Base-by-base conservation (phyloP, 2,888 invertebrate genomes). In the Ophion slaviceki region DNA sequence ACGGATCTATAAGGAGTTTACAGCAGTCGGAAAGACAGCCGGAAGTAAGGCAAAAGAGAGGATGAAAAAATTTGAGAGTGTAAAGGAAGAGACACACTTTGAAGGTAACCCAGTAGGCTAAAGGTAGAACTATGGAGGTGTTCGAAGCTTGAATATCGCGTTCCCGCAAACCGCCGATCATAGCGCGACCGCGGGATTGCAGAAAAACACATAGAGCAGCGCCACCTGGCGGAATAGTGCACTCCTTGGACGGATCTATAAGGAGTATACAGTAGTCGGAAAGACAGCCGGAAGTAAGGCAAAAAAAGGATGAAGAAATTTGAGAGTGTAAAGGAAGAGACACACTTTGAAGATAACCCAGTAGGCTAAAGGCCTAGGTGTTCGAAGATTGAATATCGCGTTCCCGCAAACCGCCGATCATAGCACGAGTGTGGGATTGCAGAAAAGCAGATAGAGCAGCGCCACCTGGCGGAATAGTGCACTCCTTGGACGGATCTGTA, bases 221-320 rank as follows among this genome's bases (percentile, higher is more conserved):
- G 36, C 61, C 75, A 40, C 53, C 66, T 68, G 20, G 36, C n/a
- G 70, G 66, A 53, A 47, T 61, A 45, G 68, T 62, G 45, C 68
- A 76, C 17, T 36, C 40, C 40, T 75, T 61, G n/a, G 62, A 70
- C 11, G 40, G 53, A 76, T 40, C 14, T 66, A 10, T 17, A n/a
- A n/a, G 78, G 61, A 32, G 14, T 4, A n/a, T 62, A 62, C 24
- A 40, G 45, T 24, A 53, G 24, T 8, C 1, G 74, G 7, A 53
- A 62, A 57, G 57, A 67, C 61, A 59, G 70, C 61, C 36, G 68
- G 80, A 47, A 70, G 82, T 59, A 66, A 79, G 70, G 62, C n/a
- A 53, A 32, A 40, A 64, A 45, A 32, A 32, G 20, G 40, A 24
- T 45, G 75, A 24, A 67, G 40, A 45, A 72, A 11, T 20, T 47